A percentile compares a stretch with the other conserved stretches of the same genome.
These are phyloP conservation scores for Magallana nippona DNA, from an alignment of 2,888 invertebrate species.

Conservation along the genomic window DNA sequence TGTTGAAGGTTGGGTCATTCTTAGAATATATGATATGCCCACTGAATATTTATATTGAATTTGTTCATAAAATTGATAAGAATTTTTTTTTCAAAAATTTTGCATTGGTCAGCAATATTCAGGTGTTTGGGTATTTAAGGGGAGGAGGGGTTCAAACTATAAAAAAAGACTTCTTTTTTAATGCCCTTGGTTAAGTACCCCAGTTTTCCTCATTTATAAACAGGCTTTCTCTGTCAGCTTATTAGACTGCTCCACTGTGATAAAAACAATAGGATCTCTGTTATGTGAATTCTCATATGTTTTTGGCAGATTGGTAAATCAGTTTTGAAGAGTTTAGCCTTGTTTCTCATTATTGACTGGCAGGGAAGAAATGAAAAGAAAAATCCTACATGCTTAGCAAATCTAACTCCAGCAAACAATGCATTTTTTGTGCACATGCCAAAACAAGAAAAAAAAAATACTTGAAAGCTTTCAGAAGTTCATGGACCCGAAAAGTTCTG, in stretches of 20 bases:
- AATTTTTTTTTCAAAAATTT: too few species aligned
- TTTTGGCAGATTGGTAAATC: not conserved
- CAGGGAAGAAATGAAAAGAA: not conserved
- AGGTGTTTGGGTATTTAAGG: too few species aligned
- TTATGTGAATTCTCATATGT: not conserved
- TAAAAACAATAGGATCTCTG: slow-evolving; percentile 1
- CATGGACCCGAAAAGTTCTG: not conserved
- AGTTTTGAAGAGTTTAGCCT: not conserved
- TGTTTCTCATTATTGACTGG: not conserved
- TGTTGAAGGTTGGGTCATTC: too few species aligned
- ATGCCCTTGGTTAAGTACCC: too few species aligned
- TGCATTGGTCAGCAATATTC: too few species aligned
- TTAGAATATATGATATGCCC: too few species aligned
- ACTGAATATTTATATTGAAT: too few species aligned
- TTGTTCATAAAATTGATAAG: too few species aligned
- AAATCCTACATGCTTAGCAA: not conserved
- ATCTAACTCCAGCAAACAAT: not conserved
- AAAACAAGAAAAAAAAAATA: not conserved
- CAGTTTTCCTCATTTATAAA: not conserved
- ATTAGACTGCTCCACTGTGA: not conserved
- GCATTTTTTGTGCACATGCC: not conserved
- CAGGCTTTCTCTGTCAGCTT: not conserved
- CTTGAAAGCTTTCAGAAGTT: not conserved
- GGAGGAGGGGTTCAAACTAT: too few species aligned
- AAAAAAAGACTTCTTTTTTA: too few species aligned